Evolutionary conservation across 1,140 invertebrate genomes (phyloP), one percentile per base, ranked within the genome.

Genomic region (Neodiprion pinetum): DNA sequence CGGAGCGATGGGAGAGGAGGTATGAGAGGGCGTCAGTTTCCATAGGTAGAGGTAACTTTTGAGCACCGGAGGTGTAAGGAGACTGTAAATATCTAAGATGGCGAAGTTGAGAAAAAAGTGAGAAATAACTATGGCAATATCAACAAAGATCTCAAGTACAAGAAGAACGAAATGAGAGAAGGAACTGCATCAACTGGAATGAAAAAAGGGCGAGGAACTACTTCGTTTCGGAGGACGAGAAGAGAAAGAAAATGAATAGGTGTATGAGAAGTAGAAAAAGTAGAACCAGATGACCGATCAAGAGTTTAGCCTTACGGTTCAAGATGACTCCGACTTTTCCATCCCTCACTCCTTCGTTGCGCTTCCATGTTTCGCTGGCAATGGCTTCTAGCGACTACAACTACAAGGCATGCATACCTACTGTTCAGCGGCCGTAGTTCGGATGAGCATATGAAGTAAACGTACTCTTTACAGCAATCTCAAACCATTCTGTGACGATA

Each of bases 391-490:
- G 70, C 70, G 76, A 77, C 68, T 80, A 79, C 76, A 75, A 75
- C 48, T 67, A 67, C 69, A 50, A 49, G 76, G 77, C 5, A 40
- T 40, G 1, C 77, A 75, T 80, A 77, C 73, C 74, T 76, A 49
- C 82, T 75, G 87, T 86, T 88, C 86, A 85, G 83, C 80, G 86
- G 81, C 86, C 87, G 86, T 81, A 79, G 75, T 78, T 82, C 82
- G 85, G 85, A 79, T 80, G 77, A 47, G 73, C 80, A 5, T 40
- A 40, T 40, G 28, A 40, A 81, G 74, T 80, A 80, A 86, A 87
- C 83, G 81, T 84, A 74, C 49, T 77, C 68, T 69, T 70, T 21
- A 21, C 28, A 5, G 28, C 28, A 40, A 40, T 40, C 28, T 40
- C 5, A 40, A 40, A 40, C 28, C 28, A 40, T 40, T 40, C 28